Percentiles rank a stretch among this genome's conserved stretches.
These are phyloP conservation scores for Brachymystax lenok DNA, from an alignment of 2,797 vertebrate genomes.

Conservation along the genomic window DNA sequence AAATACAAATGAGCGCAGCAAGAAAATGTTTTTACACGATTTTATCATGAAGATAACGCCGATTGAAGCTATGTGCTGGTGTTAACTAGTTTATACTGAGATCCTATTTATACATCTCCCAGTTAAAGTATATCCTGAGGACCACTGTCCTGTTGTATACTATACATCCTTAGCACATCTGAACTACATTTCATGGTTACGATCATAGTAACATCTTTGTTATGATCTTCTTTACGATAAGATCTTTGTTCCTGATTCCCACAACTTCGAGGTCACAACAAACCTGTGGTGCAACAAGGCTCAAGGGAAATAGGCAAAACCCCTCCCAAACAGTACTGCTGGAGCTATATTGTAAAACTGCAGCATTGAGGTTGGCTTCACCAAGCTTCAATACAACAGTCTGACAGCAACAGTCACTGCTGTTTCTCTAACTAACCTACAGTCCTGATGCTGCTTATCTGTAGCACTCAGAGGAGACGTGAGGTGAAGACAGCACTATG, in stretches of 20 bases:
- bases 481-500: constrained; percentile 59
- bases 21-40: constrained; percentile 57
- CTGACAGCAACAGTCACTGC: background rate
- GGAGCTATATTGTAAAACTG: constrained; percentile 44
- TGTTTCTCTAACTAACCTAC: constrained; percentile 32
- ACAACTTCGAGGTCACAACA: constrained; percentile 19
- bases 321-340: constrained; percentile 29
- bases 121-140: constrained; percentile 34
- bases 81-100: constrained; percentile 54
- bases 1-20: constrained; percentile 47
- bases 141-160: constrained; percentile 15
- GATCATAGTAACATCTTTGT: constrained; percentile 25
- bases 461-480: constrained; percentile 38
- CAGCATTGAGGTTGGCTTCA: constrained; percentile 44
- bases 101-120: constrained; percentile 32
- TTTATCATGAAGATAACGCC: constrained; percentile 48
- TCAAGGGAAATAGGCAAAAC: constrained; percentile 27
- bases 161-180: background rate
- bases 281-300: constrained; percentile 37
- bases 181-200: constrained; percentile 43
- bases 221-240: constrained; percentile 11
- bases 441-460: constrained; percentile 54
- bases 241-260: constrained; percentile 45
- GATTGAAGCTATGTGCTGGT: constrained; percentile 50
- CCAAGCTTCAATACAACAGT: constrained; percentile 43